Percentiles rank a stretch among this genome's conserved stretches.
phyloP scores from a whole-genome alignment of 2,888 invertebrate genomes.

The Microchrysa polita region DNA sequence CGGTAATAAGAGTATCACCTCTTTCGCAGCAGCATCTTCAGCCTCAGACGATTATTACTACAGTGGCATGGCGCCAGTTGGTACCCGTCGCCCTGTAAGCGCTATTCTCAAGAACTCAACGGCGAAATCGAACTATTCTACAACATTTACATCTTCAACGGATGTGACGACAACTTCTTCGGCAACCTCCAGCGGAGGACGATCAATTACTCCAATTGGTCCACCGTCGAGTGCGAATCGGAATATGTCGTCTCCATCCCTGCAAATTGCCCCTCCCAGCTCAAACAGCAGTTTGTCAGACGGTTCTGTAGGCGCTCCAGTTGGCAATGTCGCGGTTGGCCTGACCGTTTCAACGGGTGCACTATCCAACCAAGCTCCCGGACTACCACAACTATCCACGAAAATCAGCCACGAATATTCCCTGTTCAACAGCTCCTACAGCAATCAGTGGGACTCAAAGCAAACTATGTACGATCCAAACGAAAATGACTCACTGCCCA shows the following conservation, averaged over 20 bases:
- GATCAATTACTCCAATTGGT: slow-evolving; percentile 62
- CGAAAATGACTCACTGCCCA: slow-evolving; percentile 64
- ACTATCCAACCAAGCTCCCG: slow-evolving; percentile 54
- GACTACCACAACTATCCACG: slow-evolving; percentile 57
- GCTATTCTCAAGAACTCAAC: slow-evolving; percentile 29
- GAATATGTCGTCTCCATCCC: slow-evolving; percentile 53
- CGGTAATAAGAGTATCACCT: neutral
- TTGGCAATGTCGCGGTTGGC: slow-evolving; percentile 52
- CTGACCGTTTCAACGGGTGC: slow-evolving; percentile 41
- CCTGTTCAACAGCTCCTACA: slow-evolving; percentile 80
- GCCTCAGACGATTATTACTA: slow-evolving; percentile 32
- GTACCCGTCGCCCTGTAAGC: neutral
- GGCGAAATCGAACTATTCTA: slow-evolving; percentile 14
- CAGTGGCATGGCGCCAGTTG: slow-evolving; percentile 23
- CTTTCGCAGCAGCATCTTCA: slow-evolving; percentile 2
- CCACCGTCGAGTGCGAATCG: slow-evolving; percentile 55
- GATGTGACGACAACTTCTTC: slow-evolving; percentile 55
- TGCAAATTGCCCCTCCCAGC: slow-evolving; percentile 50
- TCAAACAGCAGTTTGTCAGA: slow-evolving; percentile 62
- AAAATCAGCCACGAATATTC: slow-evolving; percentile 76
- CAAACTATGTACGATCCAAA: slow-evolving; percentile 64
- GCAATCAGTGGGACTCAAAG: slow-evolving; percentile 65
- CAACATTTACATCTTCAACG: slow-evolving; percentile 53
- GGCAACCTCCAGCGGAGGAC: slow-evolving; percentile 56
- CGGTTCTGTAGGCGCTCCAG: slow-evolving; percentile 53